These are phyloP conservation scores for Toxotes lorentzi DNA, from an alignment of 2,797 vertebrate genomes.

Conservation along the genomic window DNA sequence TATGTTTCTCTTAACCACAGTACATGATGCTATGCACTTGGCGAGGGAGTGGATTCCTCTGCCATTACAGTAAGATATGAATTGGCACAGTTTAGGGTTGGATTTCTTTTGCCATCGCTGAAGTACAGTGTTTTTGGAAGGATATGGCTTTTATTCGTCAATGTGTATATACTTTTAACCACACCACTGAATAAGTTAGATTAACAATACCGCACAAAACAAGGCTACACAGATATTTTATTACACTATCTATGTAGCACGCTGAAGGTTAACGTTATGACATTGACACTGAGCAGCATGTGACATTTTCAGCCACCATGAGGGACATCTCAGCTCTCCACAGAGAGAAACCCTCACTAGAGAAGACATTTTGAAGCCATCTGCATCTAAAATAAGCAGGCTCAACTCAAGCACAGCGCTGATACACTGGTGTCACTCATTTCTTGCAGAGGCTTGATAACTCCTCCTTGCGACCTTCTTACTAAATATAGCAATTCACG, in stretches of 20 bases:
- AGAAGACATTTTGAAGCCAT: constrained; percentile 77
- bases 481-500: constrained; percentile 81
- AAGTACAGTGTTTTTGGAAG: neutral
- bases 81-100: constrained; percentile 23
- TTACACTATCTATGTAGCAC: constrained; percentile 18
- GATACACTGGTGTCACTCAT: constrained; percentile 72
- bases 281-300: constrained; percentile 74
- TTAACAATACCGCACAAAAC: neutral
- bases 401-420: constrained; percentile 44
- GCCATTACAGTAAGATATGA: constrained; percentile 28
- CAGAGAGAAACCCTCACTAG: constrained; percentile 62
- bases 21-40: constrained; percentile 59
- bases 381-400: constrained; percentile 75
- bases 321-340: constrained; percentile 63
- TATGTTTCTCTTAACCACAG: constrained; percentile 43
- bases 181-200: neutral
- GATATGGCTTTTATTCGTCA: neutral
- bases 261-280: constrained; percentile 59
- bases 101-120: constrained; percentile 6
- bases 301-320: constrained; percentile 67
- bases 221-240: constrained; percentile 5
- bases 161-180: neutral
- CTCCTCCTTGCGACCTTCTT: constrained; percentile 85
- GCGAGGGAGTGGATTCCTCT: constrained; percentile 37
- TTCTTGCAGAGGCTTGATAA: constrained; percentile 66